Evolutionary conservation across 2,797 vertebrate species (phyloP).

Genomic region (Bovichtus diacanthus): DNA sequence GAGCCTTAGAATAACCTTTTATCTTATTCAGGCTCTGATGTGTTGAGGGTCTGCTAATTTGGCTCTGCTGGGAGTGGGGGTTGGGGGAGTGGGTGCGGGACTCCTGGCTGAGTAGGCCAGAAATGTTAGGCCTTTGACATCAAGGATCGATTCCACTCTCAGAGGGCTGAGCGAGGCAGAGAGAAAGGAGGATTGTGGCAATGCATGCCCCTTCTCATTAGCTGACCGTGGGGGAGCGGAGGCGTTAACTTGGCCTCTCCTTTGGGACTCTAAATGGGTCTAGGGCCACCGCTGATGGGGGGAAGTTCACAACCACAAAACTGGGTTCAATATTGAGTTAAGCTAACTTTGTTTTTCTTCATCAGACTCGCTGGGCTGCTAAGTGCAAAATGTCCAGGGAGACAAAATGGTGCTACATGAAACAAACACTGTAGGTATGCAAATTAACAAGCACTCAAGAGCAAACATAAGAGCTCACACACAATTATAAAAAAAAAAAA

Average conservation of each 20-base stretch:
- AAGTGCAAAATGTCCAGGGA: slow-evolving; percentile 33
- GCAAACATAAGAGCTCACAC: background rate
- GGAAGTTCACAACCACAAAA: slow-evolving; percentile 49
- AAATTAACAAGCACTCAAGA: slow-evolving; percentile 22
- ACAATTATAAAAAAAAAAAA: background rate
- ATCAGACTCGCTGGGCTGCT: slow-evolving; percentile 11
- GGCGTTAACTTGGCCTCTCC: slow-evolving; percentile 76
- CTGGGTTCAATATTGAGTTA: slow-evolving; percentile 52
- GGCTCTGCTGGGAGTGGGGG: slow-evolving; percentile 38
- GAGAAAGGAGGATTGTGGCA: slow-evolving; percentile 56
- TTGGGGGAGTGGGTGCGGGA: slow-evolving; percentile 20
- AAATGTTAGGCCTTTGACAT: slow-evolving; percentile 82
- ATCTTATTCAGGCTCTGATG: slow-evolving; percentile 47
- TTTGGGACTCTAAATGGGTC: slow-evolving; percentile 71
- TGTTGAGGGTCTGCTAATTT: slow-evolving; percentile 75
- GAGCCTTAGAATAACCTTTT: slow-evolving; percentile 33
- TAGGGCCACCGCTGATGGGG: slow-evolving; percentile 43
- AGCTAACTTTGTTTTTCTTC: slow-evolving; percentile 55
- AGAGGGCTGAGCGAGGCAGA: slow-evolving; percentile 49
- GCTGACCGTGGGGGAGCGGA: slow-evolving; percentile 69
- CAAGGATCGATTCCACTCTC: slow-evolving; percentile 78
- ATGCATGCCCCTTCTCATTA: slow-evolving; percentile 80
- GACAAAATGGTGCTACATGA: slow-evolving; percentile 35
- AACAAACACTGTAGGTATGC: slow-evolving; percentile 24
- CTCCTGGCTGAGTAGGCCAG: slow-evolving; percentile 69